Evolutionary conservation across 2,113 vertebrate genomes (phyloP).

Genomic region (Hypanus sabinus): DNA sequence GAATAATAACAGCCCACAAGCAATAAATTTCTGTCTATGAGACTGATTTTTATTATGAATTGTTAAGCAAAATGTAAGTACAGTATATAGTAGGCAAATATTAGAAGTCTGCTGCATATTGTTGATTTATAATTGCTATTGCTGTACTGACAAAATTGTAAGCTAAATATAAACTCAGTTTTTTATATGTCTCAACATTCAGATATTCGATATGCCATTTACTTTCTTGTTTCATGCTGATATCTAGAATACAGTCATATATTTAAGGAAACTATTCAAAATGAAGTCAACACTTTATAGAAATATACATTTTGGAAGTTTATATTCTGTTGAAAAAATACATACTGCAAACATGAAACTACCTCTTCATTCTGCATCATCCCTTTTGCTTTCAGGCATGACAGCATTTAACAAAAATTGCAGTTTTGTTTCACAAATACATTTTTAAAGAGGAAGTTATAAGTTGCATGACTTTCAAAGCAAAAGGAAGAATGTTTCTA

Average conservation of each 20-base stretch:
- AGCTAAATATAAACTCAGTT: slow-evolving; percentile 10
- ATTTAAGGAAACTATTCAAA: not conserved
- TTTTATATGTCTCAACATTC: not conserved
- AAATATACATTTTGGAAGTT: slow-evolving; percentile 15
- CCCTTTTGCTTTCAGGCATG: not conserved
- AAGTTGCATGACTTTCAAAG: not conserved
- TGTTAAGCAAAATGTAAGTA: slow-evolving; percentile 29
- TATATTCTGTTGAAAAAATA: not conserved
- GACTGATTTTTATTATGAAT: slow-evolving; percentile 33
- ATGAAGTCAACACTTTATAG: not conserved
- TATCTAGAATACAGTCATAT: slow-evolving; percentile 17
- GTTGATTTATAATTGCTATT: not conserved
- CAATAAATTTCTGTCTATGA: not conserved
- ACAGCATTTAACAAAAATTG: not conserved
- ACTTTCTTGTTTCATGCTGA: not conserved
- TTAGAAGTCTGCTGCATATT: not conserved
- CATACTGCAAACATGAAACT: not conserved
- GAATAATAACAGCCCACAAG: not conserved
- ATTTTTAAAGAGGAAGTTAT: not conserved
- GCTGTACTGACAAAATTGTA: slow-evolving; percentile 15
- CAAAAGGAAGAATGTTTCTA: not conserved
- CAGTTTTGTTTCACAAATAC: not conserved
- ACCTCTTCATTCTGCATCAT: not conserved
- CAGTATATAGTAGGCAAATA: slow-evolving; percentile 14
- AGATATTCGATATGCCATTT: not conserved